Conservation (phyloP, 2,888 invertebrate species). For the Mesodorylaimus sp. region DNA sequence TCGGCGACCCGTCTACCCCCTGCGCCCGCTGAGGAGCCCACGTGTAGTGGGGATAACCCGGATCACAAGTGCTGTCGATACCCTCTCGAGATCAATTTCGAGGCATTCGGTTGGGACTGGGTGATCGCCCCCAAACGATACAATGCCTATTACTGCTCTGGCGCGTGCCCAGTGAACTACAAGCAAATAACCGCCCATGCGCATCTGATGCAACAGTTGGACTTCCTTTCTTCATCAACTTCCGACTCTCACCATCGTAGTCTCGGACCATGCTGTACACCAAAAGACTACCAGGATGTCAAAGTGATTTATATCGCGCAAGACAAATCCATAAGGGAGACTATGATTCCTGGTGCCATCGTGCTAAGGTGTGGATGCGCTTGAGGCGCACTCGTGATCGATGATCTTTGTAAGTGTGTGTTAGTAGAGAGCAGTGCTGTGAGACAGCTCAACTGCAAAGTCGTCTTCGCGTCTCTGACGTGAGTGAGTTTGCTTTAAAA, state of each 20-base stretch:
- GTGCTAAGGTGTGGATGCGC: neutral
- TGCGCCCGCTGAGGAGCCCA: neutral
- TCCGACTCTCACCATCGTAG: neutral
- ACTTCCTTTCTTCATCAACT: neutral
- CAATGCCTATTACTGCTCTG: constrained; percentile 82
- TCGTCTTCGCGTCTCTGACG: too few species aligned
- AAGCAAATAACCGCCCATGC: neutral
- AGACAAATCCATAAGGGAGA: neutral
- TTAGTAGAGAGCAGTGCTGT: too few species aligned
- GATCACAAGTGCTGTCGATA: constrained; percentile 2
- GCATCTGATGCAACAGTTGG: neutral
- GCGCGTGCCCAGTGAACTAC: constrained; percentile 30
- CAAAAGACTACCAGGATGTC: neutral
- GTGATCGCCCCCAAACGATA: constrained; percentile 81
- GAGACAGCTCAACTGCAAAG: too few species aligned
- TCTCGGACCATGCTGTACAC: neutral
- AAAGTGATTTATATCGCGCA: neutral
- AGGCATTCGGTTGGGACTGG: constrained; percentile 86
- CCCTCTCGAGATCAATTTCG: constrained; percentile 54
- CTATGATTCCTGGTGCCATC: neutral
- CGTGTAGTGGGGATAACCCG: neutral
- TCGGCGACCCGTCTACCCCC: too few species aligned
- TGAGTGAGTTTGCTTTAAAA: too few species aligned
- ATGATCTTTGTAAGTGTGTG: too few species aligned
- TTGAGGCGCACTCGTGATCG: too few species aligned